Evolutionary conservation across 2,797 vertebrate genomes (phyloP).

Genomic region (Melanotaenia trifasciata): DNA sequence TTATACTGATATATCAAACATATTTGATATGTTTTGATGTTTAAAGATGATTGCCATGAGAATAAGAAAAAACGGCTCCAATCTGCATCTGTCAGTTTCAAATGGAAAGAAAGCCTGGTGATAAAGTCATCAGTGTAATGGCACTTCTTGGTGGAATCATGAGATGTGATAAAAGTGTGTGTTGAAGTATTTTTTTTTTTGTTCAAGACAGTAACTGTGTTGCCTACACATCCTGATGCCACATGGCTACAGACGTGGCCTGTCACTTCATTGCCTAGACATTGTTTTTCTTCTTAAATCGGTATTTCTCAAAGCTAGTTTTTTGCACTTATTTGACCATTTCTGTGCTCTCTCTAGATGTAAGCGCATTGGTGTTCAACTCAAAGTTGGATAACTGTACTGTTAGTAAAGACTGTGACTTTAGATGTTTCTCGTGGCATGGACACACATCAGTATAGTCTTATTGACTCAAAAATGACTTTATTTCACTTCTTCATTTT

Average conservation of each 20-base stretch:
- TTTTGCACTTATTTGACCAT: slow-evolving; percentile 95
- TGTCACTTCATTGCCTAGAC: slow-evolving; percentile 90
- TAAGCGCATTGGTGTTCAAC: slow-evolving; percentile 96
- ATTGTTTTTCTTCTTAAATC: slow-evolving; percentile 85
- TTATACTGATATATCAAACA: slow-evolving; percentile 80
- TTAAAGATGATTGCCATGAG: slow-evolving; percentile 56
- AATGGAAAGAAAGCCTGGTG: slow-evolving; percentile 46
- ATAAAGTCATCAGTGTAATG: slow-evolving; percentile 50
- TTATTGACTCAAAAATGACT: slow-evolving; percentile 82
- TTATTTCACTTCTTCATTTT: slow-evolving; percentile 84
- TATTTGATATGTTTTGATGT: slow-evolving; percentile 75
- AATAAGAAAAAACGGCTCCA: slow-evolving; percentile 44
- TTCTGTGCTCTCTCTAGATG: slow-evolving; percentile 94
- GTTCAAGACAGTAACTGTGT: slow-evolving; percentile 77
- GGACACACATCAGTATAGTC: slow-evolving; percentile 95
- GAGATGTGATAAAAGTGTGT: slow-evolving; percentile 68
- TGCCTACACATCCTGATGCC: slow-evolving; percentile 87
- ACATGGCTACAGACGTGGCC: slow-evolving; percentile 87
- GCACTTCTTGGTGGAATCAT: slow-evolving; percentile 63
- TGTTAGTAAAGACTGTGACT: slow-evolving; percentile 93
- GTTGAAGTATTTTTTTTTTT: slow-evolving; percentile 64
- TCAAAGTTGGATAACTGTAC: slow-evolving; percentile 92
- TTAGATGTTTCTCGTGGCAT: slow-evolving; percentile 96
- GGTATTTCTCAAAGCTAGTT: slow-evolving; percentile 88
- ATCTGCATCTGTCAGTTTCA: slow-evolving; percentile 44